A percentile compares a stretch with the other conserved stretches of the same genome.
These are phyloP conservation scores for Baccha elongata DNA, from an alignment of 2,888 invertebrate species.

Conservation along the genomic window DNA sequence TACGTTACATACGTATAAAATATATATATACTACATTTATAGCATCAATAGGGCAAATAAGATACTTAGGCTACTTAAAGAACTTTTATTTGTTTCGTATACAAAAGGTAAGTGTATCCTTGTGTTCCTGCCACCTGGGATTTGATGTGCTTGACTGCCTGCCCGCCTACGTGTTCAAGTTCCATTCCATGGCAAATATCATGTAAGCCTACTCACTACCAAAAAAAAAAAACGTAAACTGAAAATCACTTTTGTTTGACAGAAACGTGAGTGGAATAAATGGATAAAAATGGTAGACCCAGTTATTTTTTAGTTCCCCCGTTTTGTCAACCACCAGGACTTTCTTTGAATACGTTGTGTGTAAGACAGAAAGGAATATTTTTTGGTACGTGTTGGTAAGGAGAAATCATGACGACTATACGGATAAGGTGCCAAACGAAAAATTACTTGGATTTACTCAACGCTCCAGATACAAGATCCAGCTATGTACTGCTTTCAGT, in stretches of 20 bases:
- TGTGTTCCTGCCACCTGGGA: not conserved
- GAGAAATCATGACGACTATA: too few species aligned
- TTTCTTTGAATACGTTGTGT: slow-evolving; percentile 17
- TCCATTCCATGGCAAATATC: too few species aligned
- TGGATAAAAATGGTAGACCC: slow-evolving; percentile 13
- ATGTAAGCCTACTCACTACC: slow-evolving; percentile 45
- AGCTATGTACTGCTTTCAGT: slow-evolving; percentile 47
- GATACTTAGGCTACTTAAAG: not conserved
- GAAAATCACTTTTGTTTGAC: slow-evolving; percentile 61
- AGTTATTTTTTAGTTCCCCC: not conserved
- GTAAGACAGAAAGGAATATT: slow-evolving; percentile 14
- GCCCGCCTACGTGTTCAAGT: too few species aligned
- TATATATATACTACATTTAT: not conserved
- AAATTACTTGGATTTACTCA: not conserved
- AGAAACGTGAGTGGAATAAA: slow-evolving; percentile 63
- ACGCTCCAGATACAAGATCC: too few species aligned
- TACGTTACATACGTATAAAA: not conserved
- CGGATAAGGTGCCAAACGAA: not conserved
- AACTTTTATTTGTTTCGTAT: not conserved
- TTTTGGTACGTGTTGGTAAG: too few species aligned
- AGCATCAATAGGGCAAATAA: not conserved
- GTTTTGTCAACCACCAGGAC: slow-evolving; percentile 41
- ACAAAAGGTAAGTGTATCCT: not conserved
- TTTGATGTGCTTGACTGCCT: not conserved
- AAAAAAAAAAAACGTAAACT: slow-evolving; percentile 38